phyloP scores from a whole-genome alignment of 2,888 invertebrate species.

The Orthosia incerta region DNA sequence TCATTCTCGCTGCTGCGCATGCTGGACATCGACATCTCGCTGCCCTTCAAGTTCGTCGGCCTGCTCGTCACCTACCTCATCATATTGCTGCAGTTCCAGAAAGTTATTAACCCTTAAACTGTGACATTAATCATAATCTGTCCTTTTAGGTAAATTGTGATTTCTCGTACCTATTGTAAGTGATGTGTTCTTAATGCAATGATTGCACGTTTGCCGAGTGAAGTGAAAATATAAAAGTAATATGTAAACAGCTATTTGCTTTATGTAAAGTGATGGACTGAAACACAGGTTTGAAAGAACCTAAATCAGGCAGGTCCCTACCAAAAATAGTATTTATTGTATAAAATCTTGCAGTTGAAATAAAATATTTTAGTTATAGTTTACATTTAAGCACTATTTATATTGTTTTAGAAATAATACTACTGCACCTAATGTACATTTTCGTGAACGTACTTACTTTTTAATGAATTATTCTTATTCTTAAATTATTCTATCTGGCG shows the following conservation, averaged over 20 bases:
- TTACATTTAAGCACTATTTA: too few species aligned
- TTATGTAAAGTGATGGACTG: too few species aligned
- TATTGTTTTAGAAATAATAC: too few species aligned
- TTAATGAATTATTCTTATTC: too few species aligned
- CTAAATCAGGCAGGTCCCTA: too few species aligned
- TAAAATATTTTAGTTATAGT: too few species aligned
- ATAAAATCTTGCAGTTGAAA: too few species aligned
- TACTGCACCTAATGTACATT: too few species aligned
- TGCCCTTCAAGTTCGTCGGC: constrained; percentile 83
- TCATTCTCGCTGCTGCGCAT: constrained; percentile 83
- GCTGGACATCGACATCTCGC: constrained; percentile 81
- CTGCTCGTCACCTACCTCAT: constrained; percentile 83
- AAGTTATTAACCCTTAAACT: constrained; percentile 75
- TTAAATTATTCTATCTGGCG: too few species aligned
- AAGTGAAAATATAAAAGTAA: background rate
- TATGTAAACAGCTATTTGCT: constrained; percentile 1
- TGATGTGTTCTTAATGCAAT: background rate
- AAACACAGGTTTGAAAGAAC: too few species aligned
- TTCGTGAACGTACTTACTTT: too few species aligned
- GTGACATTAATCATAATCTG: background rate
- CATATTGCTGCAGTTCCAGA: constrained; percentile 82
- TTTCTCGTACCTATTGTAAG: background rate
- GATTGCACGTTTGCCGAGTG: constrained; percentile 36
- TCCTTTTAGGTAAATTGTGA: background rate
- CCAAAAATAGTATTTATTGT: too few species aligned